Evolutionary conservation across 2,113 vertebrate genomes (phyloP).

Genomic region (Paramisgurnus dabryanus): DNA sequence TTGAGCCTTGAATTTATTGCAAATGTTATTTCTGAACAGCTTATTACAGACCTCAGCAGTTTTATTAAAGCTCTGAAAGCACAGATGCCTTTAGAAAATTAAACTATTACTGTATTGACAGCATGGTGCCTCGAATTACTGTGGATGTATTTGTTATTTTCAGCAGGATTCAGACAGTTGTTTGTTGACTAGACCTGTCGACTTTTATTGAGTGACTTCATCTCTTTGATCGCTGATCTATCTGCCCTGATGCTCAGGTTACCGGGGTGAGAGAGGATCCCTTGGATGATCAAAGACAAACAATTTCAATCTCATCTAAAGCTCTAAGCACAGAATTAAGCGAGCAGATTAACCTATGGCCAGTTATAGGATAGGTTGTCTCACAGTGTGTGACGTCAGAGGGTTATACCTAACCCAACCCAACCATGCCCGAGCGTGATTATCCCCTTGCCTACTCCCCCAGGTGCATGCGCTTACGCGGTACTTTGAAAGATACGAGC

Average conservation of each 20-base stretch:
- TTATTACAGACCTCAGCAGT: background rate
- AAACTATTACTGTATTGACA: background rate
- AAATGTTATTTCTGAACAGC: background rate
- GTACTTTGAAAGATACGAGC: no score
- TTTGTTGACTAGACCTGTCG: constrained; percentile 21
- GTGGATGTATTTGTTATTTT: background rate
- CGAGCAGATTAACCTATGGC: background rate
- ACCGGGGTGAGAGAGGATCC: background rate
- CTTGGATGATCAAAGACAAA: constrained; percentile 37
- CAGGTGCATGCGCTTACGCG: no score
- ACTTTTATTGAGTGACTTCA: constrained; percentile 36
- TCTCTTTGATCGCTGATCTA: constrained; percentile 44
- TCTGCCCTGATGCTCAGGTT: constrained; percentile 29
- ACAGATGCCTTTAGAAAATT: background rate
- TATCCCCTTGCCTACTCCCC: no score
- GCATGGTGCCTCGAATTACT: background rate
- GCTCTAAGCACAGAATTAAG: constrained; percentile 25
- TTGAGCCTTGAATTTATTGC: background rate
- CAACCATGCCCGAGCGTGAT: no score
- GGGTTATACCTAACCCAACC: background rate
- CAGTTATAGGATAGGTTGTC: constrained; percentile 5
- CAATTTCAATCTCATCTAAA: constrained; percentile 28
- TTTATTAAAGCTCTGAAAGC: background rate
- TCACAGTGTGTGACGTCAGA: background rate
- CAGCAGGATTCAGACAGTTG: background rate